Evolutionary conservation across 1,140 invertebrate species (phyloP).

Genomic region (Apis florea): DNA sequence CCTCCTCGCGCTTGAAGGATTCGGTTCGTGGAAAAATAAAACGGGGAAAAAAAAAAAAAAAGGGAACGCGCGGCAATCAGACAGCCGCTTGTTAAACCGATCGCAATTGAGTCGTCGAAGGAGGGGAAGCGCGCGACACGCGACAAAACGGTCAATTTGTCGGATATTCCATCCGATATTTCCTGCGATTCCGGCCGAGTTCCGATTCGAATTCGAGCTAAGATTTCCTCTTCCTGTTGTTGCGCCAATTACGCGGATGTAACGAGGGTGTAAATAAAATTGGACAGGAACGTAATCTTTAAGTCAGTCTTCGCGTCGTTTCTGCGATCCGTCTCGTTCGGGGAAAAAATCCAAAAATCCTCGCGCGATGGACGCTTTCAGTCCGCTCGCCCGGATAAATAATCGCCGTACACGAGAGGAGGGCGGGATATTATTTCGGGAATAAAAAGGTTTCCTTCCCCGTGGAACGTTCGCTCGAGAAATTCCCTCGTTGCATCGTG

Average conservation of each 20-base stretch:
- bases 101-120: background rate
- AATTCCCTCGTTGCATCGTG: too few relatives aligned
- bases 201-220: too few relatives aligned
- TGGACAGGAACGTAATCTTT: slow-evolving; percentile 11
- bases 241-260: too few relatives aligned
- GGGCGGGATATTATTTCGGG: slow-evolving; percentile 1
- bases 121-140: background rate
- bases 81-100: background rate
- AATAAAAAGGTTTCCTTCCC: background rate
- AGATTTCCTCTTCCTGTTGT: too few relatives aligned
- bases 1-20: too few relatives aligned
- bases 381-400: background rate
- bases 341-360: background rate
- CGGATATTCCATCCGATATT: background rate
- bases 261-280: slow-evolving; percentile 5
- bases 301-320: background rate
- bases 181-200: background rate
- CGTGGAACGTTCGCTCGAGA: too few relatives aligned
- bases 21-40: background rate
- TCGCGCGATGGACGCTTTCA: background rate
- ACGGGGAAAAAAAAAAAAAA: too few relatives aligned
- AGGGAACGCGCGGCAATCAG: slow-evolving; percentile 12
- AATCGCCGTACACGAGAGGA: background rate
- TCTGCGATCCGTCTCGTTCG: background rate
- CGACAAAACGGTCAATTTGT: background rate